These are phyloP conservation scores for Trichacis sp. DNA, from an alignment of 2,888 invertebrate genomes.

Conservation along the genomic window DNA sequence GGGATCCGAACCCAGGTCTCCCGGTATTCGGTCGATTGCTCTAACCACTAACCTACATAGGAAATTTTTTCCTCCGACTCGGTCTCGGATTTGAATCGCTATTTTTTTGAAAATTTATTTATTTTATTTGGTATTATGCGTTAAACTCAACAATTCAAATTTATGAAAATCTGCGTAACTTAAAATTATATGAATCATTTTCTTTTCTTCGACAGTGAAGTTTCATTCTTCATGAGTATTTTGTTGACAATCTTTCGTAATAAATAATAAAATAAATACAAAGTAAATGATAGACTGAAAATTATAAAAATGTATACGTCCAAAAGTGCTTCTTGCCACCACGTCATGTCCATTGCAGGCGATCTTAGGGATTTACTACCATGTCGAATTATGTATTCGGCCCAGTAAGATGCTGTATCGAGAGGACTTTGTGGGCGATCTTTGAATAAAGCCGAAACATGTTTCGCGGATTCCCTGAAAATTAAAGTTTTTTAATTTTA, in stretches of 20 bases:
- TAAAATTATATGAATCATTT: too few species aligned
- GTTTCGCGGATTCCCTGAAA: slow-evolving; percentile 43
- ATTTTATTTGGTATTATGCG: too few species aligned
- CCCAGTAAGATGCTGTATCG: slow-evolving; percentile 55
- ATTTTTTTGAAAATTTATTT: too few species aligned
- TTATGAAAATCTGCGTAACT: too few species aligned
- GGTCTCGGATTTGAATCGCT: too few species aligned
- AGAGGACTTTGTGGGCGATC: slow-evolving; percentile 54
- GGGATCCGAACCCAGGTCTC: too few species aligned
- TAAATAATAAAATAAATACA: neutral
- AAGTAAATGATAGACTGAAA: neutral
- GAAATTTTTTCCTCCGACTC: too few species aligned
- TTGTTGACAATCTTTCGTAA: neutral
- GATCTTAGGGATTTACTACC: slow-evolving; percentile 47
- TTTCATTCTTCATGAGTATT: too few species aligned
- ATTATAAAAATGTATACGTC: slow-evolving; percentile 51
- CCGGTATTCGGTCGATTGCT: too few species aligned
- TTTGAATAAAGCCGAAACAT: slow-evolving; percentile 43
- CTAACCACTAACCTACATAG: too few species aligned
- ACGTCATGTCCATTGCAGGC: slow-evolving; percentile 51
- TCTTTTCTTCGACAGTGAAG: too few species aligned
- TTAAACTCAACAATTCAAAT: too few species aligned
- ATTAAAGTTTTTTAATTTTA: slow-evolving; percentile 1
- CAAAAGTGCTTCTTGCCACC: slow-evolving; percentile 54
- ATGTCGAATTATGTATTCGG: slow-evolving; percentile 42